Evolutionary conservation across 2,797 vertebrate genomes (phyloP).

Genomic region (Poeciliopsis presidionis): DNA sequence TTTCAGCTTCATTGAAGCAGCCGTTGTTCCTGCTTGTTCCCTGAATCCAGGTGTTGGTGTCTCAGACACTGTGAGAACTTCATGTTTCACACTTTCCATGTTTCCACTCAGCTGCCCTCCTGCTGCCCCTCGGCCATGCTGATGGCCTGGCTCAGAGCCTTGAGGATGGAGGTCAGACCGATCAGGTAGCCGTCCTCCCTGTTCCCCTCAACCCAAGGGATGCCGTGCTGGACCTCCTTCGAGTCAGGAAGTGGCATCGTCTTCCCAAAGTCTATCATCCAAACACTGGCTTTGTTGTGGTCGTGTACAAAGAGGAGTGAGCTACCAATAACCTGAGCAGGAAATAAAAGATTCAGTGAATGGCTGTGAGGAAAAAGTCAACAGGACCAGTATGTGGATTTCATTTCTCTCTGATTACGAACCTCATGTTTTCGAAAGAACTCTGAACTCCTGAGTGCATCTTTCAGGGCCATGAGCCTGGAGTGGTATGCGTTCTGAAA

Average conservation of each 20-base stretch:
- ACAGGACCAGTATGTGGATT: background rate
- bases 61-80: slow-evolving; percentile 16
- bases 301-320: slow-evolving; percentile 92
- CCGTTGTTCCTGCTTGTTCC: slow-evolving; percentile 3
- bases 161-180: slow-evolving; percentile 83
- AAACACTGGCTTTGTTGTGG: slow-evolving; percentile 84
- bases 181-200: slow-evolving; percentile 89
- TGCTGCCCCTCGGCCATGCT: slow-evolving; percentile 47
- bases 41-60: slow-evolving; percentile 1
- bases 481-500: slow-evolving; percentile 76
- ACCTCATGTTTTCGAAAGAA: slow-evolving; percentile 84
- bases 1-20: background rate
- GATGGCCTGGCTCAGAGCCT: slow-evolving; percentile 77
- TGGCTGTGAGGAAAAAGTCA: background rate
- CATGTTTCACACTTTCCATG: slow-evolving; percentile 26
- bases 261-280: slow-evolving; percentile 97
- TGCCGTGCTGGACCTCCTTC: slow-evolving; percentile 76
- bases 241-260: slow-evolving; percentile 77
- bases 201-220: slow-evolving; percentile 86
- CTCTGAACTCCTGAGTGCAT: slow-evolving; percentile 69
- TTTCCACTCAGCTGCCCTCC: slow-evolving; percentile 30
- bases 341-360: slow-evolving; percentile 11
- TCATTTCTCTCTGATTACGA: slow-evolving; percentile 15
- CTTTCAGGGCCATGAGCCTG: slow-evolving; percentile 75
- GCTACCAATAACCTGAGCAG: slow-evolving; percentile 87